Conservation (phyloP, 2,113 vertebrate species). For the Pachycephala philippinensis region DNA sequence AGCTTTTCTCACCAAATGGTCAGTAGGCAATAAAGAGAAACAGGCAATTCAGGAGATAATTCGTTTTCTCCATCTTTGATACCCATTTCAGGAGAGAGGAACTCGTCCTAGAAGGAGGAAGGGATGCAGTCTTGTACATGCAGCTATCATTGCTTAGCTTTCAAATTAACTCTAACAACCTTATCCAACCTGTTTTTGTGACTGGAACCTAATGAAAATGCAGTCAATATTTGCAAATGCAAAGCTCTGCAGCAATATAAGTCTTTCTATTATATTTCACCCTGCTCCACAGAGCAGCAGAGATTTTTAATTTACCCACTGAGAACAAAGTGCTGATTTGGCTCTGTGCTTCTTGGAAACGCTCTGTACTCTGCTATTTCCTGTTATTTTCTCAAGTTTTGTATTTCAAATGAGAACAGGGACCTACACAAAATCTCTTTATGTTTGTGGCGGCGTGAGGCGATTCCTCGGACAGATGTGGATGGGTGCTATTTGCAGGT, state of each 20-base stretch:
- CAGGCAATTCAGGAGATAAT: background rate
- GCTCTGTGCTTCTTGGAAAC: conserved; percentile 12
- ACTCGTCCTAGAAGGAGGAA: background rate
- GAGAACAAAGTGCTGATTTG: conserved; percentile 13
- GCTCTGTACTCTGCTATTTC: background rate
- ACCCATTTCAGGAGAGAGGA: background rate
- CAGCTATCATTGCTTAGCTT: background rate
- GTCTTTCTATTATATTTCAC: background rate
- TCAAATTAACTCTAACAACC: background rate
- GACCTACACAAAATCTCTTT: background rate
- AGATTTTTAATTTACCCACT: background rate
- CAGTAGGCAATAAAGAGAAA: background rate
- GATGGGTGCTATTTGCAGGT: background rate
- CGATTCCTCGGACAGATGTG: background rate
- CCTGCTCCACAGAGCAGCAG: background rate
- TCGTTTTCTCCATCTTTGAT: background rate
- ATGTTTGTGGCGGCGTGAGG: background rate
- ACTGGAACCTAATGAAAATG: background rate
- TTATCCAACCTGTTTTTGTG: background rate
- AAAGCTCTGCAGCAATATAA: background rate
- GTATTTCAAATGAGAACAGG: background rate
- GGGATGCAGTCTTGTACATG: background rate
- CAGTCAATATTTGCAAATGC: background rate
- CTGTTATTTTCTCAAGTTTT: background rate
- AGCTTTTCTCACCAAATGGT: background rate